A percentile compares a stretch with the other conserved stretches of the same genome.
Conservation (phyloP, 2,797 vertebrate species). For the Crocidura indochinensis region DNA sequence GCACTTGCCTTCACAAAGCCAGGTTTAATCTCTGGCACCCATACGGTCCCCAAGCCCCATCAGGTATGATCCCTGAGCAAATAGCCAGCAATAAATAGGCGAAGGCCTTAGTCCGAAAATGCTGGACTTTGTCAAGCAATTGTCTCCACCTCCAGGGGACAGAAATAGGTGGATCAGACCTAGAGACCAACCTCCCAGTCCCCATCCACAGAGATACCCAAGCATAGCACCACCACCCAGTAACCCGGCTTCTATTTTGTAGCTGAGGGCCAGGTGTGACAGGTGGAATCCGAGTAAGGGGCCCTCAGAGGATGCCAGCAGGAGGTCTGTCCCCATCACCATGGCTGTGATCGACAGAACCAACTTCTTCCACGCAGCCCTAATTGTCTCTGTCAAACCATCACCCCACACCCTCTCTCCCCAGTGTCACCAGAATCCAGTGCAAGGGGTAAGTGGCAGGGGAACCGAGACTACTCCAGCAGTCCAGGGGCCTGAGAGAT, state of each 20-base stretch:
- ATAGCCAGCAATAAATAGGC: too few species aligned
- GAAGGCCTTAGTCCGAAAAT: too few species aligned
- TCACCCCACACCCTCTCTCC: background rate
- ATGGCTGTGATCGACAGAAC: too few species aligned
- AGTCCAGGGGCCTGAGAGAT: background rate
- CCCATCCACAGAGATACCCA: background rate
- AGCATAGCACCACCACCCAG: background rate
- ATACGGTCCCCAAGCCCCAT: too few species aligned
- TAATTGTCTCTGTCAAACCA: too few species aligned
- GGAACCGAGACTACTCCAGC: background rate
- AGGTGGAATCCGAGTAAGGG: background rate
- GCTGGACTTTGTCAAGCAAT: background rate
- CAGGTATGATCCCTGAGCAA: too few species aligned
- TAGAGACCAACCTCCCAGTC: background rate
- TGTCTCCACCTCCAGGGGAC: background rate
- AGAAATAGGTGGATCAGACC: background rate
- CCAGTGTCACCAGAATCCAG: background rate
- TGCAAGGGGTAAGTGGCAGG: background rate
- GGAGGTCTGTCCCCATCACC: too few species aligned
- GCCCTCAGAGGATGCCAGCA: too few species aligned
- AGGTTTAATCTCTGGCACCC: too few species aligned
- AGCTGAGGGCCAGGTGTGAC: background rate
- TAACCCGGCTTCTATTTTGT: too few species aligned
- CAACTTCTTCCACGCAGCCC: too few species aligned
- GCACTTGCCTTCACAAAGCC: too few species aligned